Percentiles rank a stretch among this genome's conserved stretches.
These are phyloP conservation scores for Oppia nitens DNA, from an alignment of 1,140 invertebrate species.

Conservation along the genomic window DNA sequence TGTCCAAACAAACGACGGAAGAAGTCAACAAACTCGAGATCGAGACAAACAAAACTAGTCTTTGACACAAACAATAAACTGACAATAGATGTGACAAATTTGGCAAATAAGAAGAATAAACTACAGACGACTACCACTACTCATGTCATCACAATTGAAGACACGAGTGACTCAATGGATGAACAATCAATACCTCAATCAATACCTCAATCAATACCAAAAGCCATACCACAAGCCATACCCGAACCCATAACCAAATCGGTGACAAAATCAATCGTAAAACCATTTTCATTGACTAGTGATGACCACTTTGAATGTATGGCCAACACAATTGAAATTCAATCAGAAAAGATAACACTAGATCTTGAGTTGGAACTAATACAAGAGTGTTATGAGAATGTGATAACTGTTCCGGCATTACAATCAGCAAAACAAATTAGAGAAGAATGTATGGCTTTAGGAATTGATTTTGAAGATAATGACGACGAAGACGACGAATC, in stretches of 20 bases:
- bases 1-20: background rate
- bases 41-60: background rate
- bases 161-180: too few species aligned
- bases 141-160: too few species aligned
- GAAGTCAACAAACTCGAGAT: background rate
- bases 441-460: background rate
- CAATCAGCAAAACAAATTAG: background rate
- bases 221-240: background rate
- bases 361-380: background rate
- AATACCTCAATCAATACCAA: background rate
- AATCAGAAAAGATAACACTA: background rate
- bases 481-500: background rate
- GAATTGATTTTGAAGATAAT: background rate
- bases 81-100: too few species aligned
- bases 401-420: background rate
- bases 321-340: too few species aligned
- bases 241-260: background rate
- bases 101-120: too few species aligned
- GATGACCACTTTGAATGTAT: background rate
- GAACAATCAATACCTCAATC: background rate
- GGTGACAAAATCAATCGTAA: background rate
- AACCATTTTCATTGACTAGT: slow-evolving; percentile 2
- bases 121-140: too few species aligned
- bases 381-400: background rate
- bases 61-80: background rate